Base-by-base conservation (phyloP, 2,797 vertebrate species). In the Parauchenoglanis ngamensis region DNA sequence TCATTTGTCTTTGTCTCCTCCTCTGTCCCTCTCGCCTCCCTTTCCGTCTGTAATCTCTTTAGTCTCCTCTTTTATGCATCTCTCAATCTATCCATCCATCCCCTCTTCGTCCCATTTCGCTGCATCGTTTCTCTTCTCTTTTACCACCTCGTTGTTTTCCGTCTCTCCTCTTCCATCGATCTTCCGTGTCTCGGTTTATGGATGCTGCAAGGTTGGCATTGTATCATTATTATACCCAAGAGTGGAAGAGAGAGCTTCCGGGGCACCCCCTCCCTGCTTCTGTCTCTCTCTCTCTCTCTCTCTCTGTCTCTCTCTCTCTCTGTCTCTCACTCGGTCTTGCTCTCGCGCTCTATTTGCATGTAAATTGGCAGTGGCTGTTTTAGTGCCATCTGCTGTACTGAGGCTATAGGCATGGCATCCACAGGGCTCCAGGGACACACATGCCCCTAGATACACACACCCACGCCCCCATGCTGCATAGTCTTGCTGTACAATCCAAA, bases 341-440 rank as follows among this genome's bases (percentile, higher is more conserved):
- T 75, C 52, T 59, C 65, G n/a, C 40, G 83, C 79, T 81, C 90
- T 90, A 92, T 95, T 94, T 94, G 93, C 90, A 94, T 96, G 94
- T 90, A 95, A 95, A 95, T 96, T 88, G 90, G 40, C 90, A 81
- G 73, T 87, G 88, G 65, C 86, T 92, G 85, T 89, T 77, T 90
- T 88, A 89, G 89, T 89, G 91, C 94, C 94, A 95, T 95, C 95
- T 96, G 95, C 92, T 93, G 91, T 90, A 70, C 46, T 86, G 35
- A 49, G 68, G 72, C 65, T 84, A 40, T 63, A 78, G 87, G 83
- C 85, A 84, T 61, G 79, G 75, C 84, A 77, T 56, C 59, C 70
- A 89, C 70, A 28, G 52, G 73, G 78, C 77, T 84, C 77, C 83
- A 70, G 87, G 68, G 85, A 79, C 65, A n/a, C 57, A 25, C 44